Evolutionary conservation across 2,113 vertebrate species (phyloP), one percentile per base, ranked within the genome.

Genomic region (Condylura cristata): DNA sequence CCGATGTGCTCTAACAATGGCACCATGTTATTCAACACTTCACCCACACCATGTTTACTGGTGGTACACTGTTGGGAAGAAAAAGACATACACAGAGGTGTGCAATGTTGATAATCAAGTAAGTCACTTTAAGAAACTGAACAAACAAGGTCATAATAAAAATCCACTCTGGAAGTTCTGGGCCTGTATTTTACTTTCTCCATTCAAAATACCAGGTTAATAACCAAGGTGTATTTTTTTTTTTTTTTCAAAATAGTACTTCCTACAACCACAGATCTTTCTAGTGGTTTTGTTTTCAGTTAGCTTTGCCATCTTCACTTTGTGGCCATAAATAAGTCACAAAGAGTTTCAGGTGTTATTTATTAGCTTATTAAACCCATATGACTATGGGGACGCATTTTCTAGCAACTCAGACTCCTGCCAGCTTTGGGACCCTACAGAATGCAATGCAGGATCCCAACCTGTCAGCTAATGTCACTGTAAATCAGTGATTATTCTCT

Each of bases 381-480:
- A 41, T 53, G 60, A 53, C 32, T 61, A 39, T 24, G 86, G 48
- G 44, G 39, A 82, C 68, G 83, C 30, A 85, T 94, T 97, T 92
- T 89, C 68, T 94, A 70, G 70, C 28, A 92, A 46, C 41, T 20
- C 24, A 89, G 58, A 83, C 86, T 87, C 60, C 46, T 82, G 17
- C 22, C 79, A 93, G 76, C 32, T 72, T 95, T 87, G 20, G 56
- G 74, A 86, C 65, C 71, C 89, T 91, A 82, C 24, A 89, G 32
- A 72, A 85, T 63, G 75, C 75, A 94, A 13, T 3, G 3, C n/a
- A 71, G 53, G 39, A 89, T 80, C 94, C 53, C 51, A 94, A 76
- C n/a, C 34, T 91, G 86, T 84, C 84, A 93, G 61, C 48, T 93
- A 97, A 95, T 94, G n/a, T 72, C 63, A 61, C 46, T 92, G 76